Conservation (phyloP, 2,797 vertebrate species). For the Sebastes nivosus region DNA sequence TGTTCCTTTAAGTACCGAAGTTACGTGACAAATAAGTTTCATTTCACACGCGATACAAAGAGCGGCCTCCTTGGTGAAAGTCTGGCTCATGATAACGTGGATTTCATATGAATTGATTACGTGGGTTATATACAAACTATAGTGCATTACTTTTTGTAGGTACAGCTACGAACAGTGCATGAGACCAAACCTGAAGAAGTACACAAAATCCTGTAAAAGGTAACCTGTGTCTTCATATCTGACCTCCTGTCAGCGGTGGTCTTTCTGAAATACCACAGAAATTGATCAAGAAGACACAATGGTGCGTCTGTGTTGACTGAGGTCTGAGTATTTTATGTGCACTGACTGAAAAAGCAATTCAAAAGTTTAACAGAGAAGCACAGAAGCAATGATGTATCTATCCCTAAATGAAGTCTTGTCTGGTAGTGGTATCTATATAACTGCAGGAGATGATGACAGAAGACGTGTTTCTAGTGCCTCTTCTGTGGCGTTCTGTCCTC, state of each 20-base stretch:
- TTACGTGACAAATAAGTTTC: background rate
- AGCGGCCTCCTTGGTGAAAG: background rate
- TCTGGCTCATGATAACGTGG: background rate
- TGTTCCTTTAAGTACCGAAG: no score
- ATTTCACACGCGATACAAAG: background rate
- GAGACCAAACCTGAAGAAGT: background rate
- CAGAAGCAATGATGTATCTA: background rate
- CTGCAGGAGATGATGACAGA: background rate
- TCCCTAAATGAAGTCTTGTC: background rate
- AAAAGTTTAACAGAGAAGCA: background rate
- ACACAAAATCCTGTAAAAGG: background rate
- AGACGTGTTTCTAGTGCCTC: background rate
- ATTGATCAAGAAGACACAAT: background rate
- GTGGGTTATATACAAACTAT: background rate
- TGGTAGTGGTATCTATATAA: background rate
- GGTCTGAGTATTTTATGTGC: background rate
- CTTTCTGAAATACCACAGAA: background rate
- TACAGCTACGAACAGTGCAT: no score
- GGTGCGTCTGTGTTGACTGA: background rate
- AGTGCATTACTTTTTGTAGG: background rate
- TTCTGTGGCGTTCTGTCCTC: background rate
- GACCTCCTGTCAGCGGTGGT: background rate
- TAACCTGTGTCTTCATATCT: background rate
- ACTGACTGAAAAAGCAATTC: conserved; percentile 2
- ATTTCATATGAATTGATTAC: background rate